Evolutionary conservation across 2,888 invertebrate species (phyloP).

Genomic region (Carterocephalus palaemon): DNA sequence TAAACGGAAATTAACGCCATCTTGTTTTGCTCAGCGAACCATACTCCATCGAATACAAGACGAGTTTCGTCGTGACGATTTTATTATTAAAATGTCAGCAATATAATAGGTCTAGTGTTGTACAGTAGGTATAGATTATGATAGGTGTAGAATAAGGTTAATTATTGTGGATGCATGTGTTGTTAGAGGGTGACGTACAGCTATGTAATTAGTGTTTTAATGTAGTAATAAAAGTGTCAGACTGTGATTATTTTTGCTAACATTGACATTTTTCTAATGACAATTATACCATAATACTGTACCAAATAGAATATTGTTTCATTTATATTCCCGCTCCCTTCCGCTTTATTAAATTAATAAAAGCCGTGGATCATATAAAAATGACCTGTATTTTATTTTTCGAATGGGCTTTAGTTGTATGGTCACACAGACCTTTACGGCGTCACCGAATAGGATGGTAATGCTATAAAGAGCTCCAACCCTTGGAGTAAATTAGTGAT

Average conservation of each 20-base stretch:
- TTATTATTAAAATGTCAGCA: conserved; percentile 18
- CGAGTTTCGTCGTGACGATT: not conserved
- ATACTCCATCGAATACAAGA: conserved; percentile 19
- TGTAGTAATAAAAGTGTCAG: conserved; percentile 60
- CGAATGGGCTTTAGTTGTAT: too few relatives aligned
- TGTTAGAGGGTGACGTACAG: conserved; percentile 28
- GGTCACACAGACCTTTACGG: too few relatives aligned
- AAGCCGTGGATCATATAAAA: too few relatives aligned
- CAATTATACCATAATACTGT: conserved; percentile 75
- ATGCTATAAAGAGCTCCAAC: too few relatives aligned
- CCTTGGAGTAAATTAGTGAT: too few relatives aligned
- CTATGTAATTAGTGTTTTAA: conserved; percentile 27
- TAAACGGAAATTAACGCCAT: conserved; percentile 35
- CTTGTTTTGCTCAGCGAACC: conserved; percentile 22
- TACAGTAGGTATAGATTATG: conserved; percentile 40
- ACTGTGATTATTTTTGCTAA: conserved; percentile 79
- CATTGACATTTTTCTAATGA: conserved; percentile 78
- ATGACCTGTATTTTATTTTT: too few relatives aligned
- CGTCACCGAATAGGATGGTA: too few relatives aligned
- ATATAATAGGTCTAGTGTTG: conserved; percentile 34
- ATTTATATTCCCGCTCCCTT: too few relatives aligned
- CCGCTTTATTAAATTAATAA: too few relatives aligned
- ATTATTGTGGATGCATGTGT: conserved; percentile 35
- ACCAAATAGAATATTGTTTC: conserved; percentile 53
- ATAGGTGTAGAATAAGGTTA: conserved; percentile 32